These are phyloP conservation scores for Tragelaphus strepsiceros DNA, from an alignment of 2,113 vertebrate genomes.

Conservation along the genomic window DNA sequence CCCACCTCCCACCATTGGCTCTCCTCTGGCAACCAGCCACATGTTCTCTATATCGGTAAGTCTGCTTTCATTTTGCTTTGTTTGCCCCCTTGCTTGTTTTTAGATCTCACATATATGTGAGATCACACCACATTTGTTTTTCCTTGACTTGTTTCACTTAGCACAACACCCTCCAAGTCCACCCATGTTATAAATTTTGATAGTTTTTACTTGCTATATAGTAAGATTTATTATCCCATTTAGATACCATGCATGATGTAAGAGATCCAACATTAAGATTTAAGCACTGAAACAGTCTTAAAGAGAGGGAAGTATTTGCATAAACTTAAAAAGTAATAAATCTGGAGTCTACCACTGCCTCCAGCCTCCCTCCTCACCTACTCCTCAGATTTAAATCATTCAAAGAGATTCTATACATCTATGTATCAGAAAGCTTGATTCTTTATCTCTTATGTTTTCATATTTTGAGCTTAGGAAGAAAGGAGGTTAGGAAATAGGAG, in stretches of 20 bases:
- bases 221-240: background rate
- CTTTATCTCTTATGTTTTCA: constrained; percentile 20
- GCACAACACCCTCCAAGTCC: background rate
- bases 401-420: background rate
- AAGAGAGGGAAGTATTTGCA: background rate
- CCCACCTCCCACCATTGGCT: too few relatives aligned
- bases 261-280: background rate
- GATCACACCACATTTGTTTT: background rate
- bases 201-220: background rate
- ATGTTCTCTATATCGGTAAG: background rate
- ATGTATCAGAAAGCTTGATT: background rate
- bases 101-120: background rate
- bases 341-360: background rate
- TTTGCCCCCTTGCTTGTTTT: background rate
- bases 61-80: background rate
- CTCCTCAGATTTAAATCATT: background rate
- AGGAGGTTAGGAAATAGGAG: constrained; percentile 13
- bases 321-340: background rate
- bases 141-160: background rate
- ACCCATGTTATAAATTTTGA: background rate
- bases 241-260: background rate
- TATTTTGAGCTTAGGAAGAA: background rate
- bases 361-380: background rate
- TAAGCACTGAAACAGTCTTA: background rate
- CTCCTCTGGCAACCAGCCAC: background rate